Evolutionary conservation across 2,888 invertebrate genomes (phyloP), one percentile per base, ranked within the genome.

Genomic region (Polydesmus complanatus): DNA sequence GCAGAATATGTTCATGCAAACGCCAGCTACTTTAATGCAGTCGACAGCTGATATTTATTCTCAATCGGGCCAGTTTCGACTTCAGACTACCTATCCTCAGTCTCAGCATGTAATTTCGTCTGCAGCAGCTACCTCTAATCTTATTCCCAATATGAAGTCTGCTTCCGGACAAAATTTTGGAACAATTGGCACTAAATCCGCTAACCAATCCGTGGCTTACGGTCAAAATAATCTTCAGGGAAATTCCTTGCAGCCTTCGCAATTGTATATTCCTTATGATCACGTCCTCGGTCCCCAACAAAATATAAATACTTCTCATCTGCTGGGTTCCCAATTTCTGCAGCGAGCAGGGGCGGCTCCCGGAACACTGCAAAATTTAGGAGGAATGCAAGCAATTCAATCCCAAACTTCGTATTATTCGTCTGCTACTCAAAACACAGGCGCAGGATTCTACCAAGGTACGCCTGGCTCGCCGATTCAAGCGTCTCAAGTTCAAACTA

Each of bases 101-200:
- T 85, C 85, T 57, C 88, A 87, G 69, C 86, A 85, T 70, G 79
- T 88, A 66, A 80, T 82, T 65, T 88, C 89, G 8, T 37, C 54
- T 3, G 51, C 51, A 19, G 58, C 14, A 49, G 86, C 89, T 65
- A 85, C 87, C 61, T 86, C 89, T 62, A 90, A 89, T 74, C 78
- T 91, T 67, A 91, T 91, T 89, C 88, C 90, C 3, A 85, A 88
- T 48, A 88, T 89, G 58, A 91, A 90, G 70, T 85, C 87, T 23
- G 63, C 55, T 8, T 83, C 86, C 48, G 81, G 83, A 64, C 66
- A 48, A 61, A 67, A 55, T 88, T 86, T 89, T 67, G 88, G 88
- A 65, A 88, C 89, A 62, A 89, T 90, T 67, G 88, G 89, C 71
- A 80, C 81, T 3, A 81, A 81, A 54, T 51, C 27, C 1, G 58